Conservation (phyloP, 2,888 invertebrate genomes). For the Drosophila aldrichi region DNA sequence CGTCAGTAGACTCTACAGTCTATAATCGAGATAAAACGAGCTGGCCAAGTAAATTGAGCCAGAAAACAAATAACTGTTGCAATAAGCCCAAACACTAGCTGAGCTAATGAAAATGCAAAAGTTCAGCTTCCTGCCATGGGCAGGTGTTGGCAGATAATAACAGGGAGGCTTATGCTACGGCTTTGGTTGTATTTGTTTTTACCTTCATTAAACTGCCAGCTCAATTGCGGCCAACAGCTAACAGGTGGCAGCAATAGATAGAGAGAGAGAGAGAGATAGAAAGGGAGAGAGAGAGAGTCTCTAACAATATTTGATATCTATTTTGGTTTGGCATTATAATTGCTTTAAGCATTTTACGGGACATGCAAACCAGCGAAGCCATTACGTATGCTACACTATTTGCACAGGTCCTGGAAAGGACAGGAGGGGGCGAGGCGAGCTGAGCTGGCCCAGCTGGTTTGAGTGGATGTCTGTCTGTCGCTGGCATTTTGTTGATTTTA, state of each 20-base stretch:
- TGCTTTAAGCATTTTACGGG: slow-evolving; percentile 53
- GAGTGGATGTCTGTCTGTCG: slow-evolving; percentile 23
- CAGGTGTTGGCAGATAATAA: slow-evolving; percentile 23
- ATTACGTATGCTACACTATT: slow-evolving; percentile 46
- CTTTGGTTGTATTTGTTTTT: slow-evolving; percentile 31
- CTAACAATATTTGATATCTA: slow-evolving; percentile 51
- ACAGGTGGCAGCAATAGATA: slow-evolving; percentile 3
- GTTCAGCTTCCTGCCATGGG: not conserved
- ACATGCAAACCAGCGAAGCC: slow-evolving; percentile 21
- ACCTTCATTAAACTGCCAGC: slow-evolving; percentile 18
- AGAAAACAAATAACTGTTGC: slow-evolving; percentile 1
- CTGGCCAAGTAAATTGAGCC: not conserved
- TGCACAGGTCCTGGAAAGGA: slow-evolving; percentile 18
- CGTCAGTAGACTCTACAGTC: not conserved
- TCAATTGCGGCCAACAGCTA: slow-evolving; percentile 34
- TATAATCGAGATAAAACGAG: not conserved
- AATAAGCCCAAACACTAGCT: not conserved
- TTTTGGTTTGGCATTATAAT: slow-evolving; percentile 59
- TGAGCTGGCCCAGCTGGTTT: not conserved
- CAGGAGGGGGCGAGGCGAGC: not conserved
- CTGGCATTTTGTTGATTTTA: slow-evolving; percentile 63
- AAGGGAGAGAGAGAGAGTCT: not conserved
- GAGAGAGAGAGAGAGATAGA: not conserved
- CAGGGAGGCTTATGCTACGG: slow-evolving; percentile 22
- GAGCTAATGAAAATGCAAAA: slow-evolving; percentile 8